A percentile compares a stretch with the other conserved stretches of the same genome.
Evolutionary conservation across 2,888 invertebrate species (phyloP).

Genomic region (Amblyjoppa fuscipennis): DNA sequence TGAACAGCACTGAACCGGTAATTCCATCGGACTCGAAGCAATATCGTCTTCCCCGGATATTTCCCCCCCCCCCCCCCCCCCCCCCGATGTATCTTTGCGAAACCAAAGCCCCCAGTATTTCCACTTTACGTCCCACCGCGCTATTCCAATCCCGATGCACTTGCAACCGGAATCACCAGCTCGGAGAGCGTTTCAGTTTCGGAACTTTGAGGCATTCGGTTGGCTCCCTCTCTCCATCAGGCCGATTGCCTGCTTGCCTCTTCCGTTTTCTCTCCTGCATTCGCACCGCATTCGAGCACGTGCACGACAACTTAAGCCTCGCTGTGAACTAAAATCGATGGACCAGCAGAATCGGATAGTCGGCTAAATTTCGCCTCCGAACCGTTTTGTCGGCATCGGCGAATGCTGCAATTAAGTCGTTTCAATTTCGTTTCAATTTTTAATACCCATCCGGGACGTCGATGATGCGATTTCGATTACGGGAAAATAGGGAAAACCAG

Average conservation of each 20-base stretch:
- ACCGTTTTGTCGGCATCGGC: neutral
- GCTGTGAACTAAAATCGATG: conserved; percentile 18
- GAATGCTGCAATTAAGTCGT: conserved; percentile 27
- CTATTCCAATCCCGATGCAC: conserved; percentile 27
- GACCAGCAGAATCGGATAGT: conserved; percentile 17
- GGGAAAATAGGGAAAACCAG: neutral
- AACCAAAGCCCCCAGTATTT: conserved; percentile 19
- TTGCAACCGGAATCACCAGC: conserved; percentile 36
- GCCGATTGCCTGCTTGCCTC: neutral
- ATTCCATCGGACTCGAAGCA: conserved; percentile 23
- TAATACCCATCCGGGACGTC: neutral
- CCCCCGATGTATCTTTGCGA: conserved; percentile 9
- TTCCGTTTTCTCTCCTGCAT: conserved; percentile 9
- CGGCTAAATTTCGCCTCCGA: neutral
- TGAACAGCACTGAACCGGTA: conserved; percentile 7
- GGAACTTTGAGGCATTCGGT: conserved; percentile 28
- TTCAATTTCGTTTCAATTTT: conserved; percentile 38
- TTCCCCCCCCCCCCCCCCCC: neutral
- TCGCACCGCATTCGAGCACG: conserved; percentile 1
- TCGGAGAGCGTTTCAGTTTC: conserved; percentile 40
- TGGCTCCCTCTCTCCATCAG: neutral
- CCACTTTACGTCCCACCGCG: conserved; percentile 10
- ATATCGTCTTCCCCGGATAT: conserved; percentile 32
- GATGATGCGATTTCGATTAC: neutral
- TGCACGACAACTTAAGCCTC: conserved; percentile 9